Conservation (phyloP, 2,888 invertebrate genomes). For the Zygaena filipendulae region DNA sequence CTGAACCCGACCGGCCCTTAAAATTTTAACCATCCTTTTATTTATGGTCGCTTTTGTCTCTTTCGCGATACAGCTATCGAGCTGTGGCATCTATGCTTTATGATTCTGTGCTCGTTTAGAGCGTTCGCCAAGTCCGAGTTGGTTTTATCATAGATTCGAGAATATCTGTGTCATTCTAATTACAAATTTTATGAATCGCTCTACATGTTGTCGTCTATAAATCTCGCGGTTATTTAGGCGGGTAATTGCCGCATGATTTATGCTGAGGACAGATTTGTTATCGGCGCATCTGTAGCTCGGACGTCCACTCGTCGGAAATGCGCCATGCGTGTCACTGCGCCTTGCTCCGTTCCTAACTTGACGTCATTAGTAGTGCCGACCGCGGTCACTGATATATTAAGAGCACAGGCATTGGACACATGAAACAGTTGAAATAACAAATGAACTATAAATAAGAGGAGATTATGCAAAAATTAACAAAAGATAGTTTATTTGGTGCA, state of each 20-base stretch:
- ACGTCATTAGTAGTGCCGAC: no score
- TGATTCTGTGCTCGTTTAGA: constrained; percentile 34
- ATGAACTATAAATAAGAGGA: no score
- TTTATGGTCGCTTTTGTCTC: constrained; percentile 53
- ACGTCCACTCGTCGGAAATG: no score
- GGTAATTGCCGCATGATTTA: constrained; percentile 33
- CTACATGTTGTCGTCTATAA: constrained; percentile 11
- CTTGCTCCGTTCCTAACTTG: no score
- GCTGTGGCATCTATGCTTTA: constrained; percentile 40
- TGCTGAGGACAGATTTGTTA: constrained; percentile 28
- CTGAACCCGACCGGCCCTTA: constrained; percentile 46
- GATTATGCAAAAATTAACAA: no score
- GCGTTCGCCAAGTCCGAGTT: no score
- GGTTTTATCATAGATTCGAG: no score
- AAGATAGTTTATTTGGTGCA: no score
- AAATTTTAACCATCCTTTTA: constrained; percentile 61
- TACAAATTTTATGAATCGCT: constrained; percentile 5
- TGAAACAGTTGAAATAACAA: no score
- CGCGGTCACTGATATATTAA: no score
- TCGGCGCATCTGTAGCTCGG: constrained; percentile 26
- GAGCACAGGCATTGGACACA: no score
- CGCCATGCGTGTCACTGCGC: constrained; percentile 15
- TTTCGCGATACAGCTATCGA: constrained; percentile 37
- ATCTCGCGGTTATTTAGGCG: constrained; percentile 15
- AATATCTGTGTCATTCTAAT: constrained; percentile 9